These are phyloP conservation scores for Platyura marginata DNA, from an alignment of 1,140 invertebrate genomes.

Conservation along the genomic window DNA sequence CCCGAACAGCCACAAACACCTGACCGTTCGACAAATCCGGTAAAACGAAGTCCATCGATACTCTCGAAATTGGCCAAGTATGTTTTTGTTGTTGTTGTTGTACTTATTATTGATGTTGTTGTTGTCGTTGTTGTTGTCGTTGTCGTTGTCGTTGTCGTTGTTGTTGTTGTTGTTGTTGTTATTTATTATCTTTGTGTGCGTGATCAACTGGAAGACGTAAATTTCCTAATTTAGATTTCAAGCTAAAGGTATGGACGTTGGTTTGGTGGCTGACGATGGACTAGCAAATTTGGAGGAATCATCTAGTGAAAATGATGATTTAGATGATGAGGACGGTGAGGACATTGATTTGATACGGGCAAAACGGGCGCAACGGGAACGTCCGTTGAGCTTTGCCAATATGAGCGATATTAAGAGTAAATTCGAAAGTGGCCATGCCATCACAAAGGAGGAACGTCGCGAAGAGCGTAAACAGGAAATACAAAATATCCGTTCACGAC, in stretches of 20 bases:
- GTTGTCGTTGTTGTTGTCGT: conserved; percentile 4
- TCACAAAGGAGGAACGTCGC: conserved; percentile 43
- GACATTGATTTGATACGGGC: conserved; percentile 24
- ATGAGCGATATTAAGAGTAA: conserved; percentile 67
- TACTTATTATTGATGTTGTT: background rate
- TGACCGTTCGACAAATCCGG: conserved; percentile 37
- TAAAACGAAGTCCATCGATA: conserved; percentile 39
- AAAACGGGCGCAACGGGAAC: conserved; percentile 34
- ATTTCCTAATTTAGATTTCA: conserved; percentile 39
- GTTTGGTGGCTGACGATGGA: conserved; percentile 47
- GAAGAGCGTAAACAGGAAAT: conserved; percentile 78
- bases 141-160: background rate
- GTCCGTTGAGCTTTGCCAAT: conserved; percentile 60
- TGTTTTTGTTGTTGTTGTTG: conserved; percentile 15
- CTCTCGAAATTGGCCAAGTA: conserved; percentile 64
- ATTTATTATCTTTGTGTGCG: too few species aligned
- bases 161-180: too few species aligned
- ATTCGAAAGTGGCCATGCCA: conserved; percentile 49
- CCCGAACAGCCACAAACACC: conserved; percentile 25
- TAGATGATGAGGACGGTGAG: conserved; percentile 25
- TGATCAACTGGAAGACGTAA: background rate
- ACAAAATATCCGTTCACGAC: conserved; percentile 58
- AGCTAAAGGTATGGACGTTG: conserved; percentile 61
- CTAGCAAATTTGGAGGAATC: conserved; percentile 16
- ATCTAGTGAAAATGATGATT: conserved; percentile 34